Base-by-base conservation (phyloP, 2,113 vertebrate species). In the Ornithorhynchus anatinus region DNA sequence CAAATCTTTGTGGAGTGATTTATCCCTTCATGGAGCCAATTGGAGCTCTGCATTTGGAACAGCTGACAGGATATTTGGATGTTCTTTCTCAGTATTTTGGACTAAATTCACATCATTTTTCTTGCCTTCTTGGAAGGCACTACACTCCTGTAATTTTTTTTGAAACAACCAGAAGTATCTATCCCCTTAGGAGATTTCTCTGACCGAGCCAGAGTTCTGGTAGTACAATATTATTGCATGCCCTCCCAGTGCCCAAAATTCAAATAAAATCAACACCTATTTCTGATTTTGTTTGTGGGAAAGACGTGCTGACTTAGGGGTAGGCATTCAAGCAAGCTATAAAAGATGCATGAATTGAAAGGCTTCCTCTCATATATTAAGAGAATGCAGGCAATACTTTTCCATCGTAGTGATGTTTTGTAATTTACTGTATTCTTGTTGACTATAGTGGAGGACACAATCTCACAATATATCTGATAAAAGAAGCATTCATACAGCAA, bases 321-420 rank as follows among this genome's bases (percentile, higher is more conserved):
- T 38, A 83, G 43, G 37, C 40, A 72, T 5, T 51, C 39, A 84
- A 80, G 1, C 7, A 67, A 33, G 43, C 45, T 80, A 71, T 69
- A 72, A 84, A 63, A 67, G n/a, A 76, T 56, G 48, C 62, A 69
- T 76, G 36, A 78, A 82, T 76, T 54, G 39, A 72, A 75, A 74
- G 3, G 36, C 66, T n/a, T 31, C 37, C 75, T 33, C 25, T 64
- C n/a, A 61, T 53, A 37, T 32, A 59, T 48, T 27, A 43, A 44
- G 10, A 80, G 33, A 70, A 62, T 69, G 60, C 9, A 71, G 16
- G 69, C 56, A 69, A 7, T 12, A 25, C 23, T 65, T 75, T 35
- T 80, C 35, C 75, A 36, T 72, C 38, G 31, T 35, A 39, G 11
- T 25, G n/a, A 67, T 44, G 22, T 19, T 74, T 75, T 69, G 7